Evolutionary conservation across 2,888 invertebrate genomes (phyloP), one percentile per base, ranked within the genome.

Genomic region (Pseudococcus longispinus): DNA sequence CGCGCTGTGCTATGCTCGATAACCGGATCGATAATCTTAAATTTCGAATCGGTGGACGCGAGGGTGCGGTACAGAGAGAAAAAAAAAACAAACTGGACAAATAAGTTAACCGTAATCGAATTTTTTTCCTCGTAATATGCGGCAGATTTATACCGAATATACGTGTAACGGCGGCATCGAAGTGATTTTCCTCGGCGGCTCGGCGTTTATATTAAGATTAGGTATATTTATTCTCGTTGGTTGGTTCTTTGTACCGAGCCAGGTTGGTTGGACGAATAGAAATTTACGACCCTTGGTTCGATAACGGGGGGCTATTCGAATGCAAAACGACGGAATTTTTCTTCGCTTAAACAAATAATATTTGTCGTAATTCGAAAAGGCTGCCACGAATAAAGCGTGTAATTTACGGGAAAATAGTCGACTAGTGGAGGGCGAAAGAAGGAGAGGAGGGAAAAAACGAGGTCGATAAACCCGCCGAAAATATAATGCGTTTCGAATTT

Each of bases 21-120:
- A 80, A 80, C 77, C 77, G 77, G 77, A 80, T 80, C 77, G 77
- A 80, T 80, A 80, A 80, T 80, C 42, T 80, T 80, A 80, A 80
- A 80, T 80, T 80, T 80, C 29, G 23, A 60, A 23, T 11, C 37
- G 51, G 60, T 23, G 23, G 11, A 15, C n/a, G 51, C 15, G 51
- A 3, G n/a, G n/a, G 51, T 4, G 3, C 51, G n/a, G 51, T 46
- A 2, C n/a, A 1, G 3, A 18, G 46, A 3, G n/a, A n/a, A n/a
- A 15, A 20, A 15, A 23, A 26, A 23, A 26, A 23, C 70, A 18
- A 70, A 20, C 29, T 70, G 70, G 70, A 29, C 60, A 23, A 60
- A 60, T 60, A 60, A 60, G 20, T 60, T 60, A 60, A 60, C 15
- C 29, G 70, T 32, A 74, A 80, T 80, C 42, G 37, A 42, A 80